These are phyloP conservation scores for Tetanocera ferruginea DNA, from an alignment of 2,888 invertebrate species.

Conservation along the genomic window DNA sequence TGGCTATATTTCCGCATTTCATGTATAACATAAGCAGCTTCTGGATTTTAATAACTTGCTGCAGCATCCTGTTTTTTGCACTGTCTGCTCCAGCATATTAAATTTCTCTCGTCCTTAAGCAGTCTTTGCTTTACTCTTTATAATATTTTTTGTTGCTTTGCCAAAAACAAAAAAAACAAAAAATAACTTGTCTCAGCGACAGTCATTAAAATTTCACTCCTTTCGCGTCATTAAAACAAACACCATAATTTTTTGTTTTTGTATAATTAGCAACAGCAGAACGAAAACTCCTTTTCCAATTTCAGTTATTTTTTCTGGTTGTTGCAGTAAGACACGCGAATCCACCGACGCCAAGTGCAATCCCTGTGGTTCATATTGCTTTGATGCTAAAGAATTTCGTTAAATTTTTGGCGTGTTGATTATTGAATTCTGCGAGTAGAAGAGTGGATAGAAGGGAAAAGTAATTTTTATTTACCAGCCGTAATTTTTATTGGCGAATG, in stretches of 20 bases:
- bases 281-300: too few relatives aligned
- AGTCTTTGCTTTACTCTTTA: background rate
- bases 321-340: too few relatives aligned
- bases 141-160: background rate
- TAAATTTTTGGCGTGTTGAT: too few relatives aligned
- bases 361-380: too few relatives aligned
- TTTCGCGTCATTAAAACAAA: constrained; percentile 27
- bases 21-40: background rate
- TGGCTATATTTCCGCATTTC: background rate
- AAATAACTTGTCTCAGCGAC: background rate
- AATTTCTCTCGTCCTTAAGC: background rate
- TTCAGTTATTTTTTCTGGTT: too few relatives aligned
- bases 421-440: too few relatives aligned
- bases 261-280: constrained; percentile 22
- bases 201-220: constrained; percentile 30
- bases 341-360: too few relatives aligned
- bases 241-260: constrained; percentile 6
- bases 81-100: background rate
- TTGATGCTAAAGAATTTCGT: too few relatives aligned
- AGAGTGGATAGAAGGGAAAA: too few relatives aligned
- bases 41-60: background rate
- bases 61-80: background rate
- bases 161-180: background rate
- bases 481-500: too few relatives aligned
- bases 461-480: too few relatives aligned